These are phyloP conservation scores for Garrulus glandarius DNA, from an alignment of 2,797 vertebrate genomes.

Conservation along the genomic window DNA sequence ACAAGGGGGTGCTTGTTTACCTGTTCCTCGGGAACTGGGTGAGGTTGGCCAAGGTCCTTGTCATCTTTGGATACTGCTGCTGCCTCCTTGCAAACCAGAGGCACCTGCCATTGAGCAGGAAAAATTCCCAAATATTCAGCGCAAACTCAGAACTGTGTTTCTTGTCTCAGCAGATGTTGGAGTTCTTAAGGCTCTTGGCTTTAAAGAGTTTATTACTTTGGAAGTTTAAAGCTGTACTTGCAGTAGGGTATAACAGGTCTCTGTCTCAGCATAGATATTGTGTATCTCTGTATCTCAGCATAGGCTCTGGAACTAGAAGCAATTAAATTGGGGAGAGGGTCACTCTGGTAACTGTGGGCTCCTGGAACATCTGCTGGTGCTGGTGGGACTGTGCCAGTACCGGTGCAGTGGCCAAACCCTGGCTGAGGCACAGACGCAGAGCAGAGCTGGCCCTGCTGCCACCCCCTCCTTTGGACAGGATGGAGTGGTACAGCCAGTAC, in stretches of 20 bases:
- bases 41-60: not conserved
- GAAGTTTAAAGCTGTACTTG: not conserved
- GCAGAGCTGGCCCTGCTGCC: not conserved
- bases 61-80: not conserved
- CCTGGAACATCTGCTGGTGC: fast-evolving
- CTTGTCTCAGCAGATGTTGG: not conserved
- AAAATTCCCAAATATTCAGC: not conserved
- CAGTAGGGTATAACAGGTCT: not conserved
- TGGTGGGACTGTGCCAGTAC: fast-evolving
- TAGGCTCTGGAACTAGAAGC: not conserved
- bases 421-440: not conserved
- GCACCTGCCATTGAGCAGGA: fast-evolving
- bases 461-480: not conserved
- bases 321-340: not conserved
- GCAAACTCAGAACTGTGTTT: not conserved
- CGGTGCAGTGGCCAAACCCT: not conserved
- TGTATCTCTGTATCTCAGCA: not conserved
- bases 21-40: not conserved
- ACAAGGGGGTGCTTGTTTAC: not conserved
- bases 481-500: not conserved
- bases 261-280: not conserved
- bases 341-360: not conserved
- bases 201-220: conserved; percentile 34
- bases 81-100: not conserved
- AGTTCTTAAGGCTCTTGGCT: conserved; percentile 59